Evolutionary conservation across 2,797 vertebrate species (phyloP).

Genomic region (Tokudaia tokunoshimensis): DNA sequence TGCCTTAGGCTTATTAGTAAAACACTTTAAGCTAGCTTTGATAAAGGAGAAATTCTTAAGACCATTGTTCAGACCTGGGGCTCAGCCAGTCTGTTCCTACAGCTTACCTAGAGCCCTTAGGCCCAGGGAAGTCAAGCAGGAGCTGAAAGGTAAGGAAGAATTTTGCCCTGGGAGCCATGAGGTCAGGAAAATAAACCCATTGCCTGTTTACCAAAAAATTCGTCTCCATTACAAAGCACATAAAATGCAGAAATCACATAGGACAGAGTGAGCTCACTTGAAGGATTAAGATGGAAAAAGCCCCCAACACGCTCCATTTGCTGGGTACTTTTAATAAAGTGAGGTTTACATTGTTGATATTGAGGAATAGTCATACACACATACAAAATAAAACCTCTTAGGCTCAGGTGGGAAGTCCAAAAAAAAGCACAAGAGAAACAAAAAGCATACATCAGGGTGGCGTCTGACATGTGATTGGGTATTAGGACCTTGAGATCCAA

Average conservation of each 20-base stretch:
- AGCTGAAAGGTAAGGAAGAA: background rate
- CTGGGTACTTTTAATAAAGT: slow-evolving; percentile 37
- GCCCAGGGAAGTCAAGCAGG: background rate
- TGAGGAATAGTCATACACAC: background rate
- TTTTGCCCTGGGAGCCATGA: background rate
- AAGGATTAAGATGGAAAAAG: rapidly evolving
- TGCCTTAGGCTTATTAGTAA: background rate
- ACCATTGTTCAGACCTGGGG: background rate
- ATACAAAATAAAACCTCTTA: background rate
- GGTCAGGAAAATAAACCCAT: background rate
- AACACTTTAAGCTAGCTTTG: background rate
- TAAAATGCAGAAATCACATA: rapidly evolving
- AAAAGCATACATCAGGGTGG: background rate
- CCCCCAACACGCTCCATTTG: background rate
- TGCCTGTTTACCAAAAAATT: rapidly evolving
- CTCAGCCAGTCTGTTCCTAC: no score
- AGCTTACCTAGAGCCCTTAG: background rate
- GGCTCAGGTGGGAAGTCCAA: background rate
- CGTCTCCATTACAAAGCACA: no score
- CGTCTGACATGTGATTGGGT: background rate
- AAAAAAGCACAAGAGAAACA: background rate
- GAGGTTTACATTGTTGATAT: background rate
- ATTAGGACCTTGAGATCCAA: rapidly evolving
- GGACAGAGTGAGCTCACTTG: background rate
- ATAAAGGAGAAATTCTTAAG: background rate